Conservation (phyloP, 2,113 vertebrate species). For the Panthera uncia region DNA sequence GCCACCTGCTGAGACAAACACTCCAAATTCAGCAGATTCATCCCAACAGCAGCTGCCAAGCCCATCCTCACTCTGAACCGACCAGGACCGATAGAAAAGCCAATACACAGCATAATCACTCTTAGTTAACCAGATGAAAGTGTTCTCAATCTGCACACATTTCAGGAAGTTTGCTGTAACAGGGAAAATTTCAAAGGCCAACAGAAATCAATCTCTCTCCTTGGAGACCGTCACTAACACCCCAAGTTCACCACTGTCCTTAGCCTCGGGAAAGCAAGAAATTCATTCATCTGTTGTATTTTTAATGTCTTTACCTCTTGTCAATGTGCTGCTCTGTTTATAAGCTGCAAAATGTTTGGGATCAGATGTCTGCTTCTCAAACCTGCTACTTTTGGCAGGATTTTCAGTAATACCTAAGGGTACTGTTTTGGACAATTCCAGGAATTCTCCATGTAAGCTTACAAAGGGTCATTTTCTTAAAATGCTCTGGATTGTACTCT, state of each 20-base stretch:
- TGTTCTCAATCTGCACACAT: background rate
- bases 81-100: background rate
- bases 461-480: slow-evolving; percentile 62
- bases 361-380: slow-evolving; percentile 69
- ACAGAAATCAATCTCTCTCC: background rate
- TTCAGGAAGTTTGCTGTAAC: background rate
- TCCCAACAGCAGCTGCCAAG: background rate
- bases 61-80: background rate
- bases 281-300: background rate
- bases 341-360: slow-evolving; percentile 71
- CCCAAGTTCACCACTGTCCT: background rate
- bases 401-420: slow-evolving; percentile 49
- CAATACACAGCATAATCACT: background rate
- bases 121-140: background rate
- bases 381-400: slow-evolving; percentile 67
- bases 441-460: slow-evolving; percentile 66
- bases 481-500: background rate
- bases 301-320: slow-evolving; percentile 31
- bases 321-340: slow-evolving; percentile 52
- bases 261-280: background rate
- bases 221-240: background rate
- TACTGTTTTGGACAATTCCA: slow-evolving; percentile 44
- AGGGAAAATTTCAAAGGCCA: slow-evolving; percentile 8
- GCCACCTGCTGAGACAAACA: background rate
- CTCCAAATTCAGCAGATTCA: background rate